Evolutionary conservation across 2,888 invertebrate species (phyloP).

Genomic region (Junonia oenone): DNA sequence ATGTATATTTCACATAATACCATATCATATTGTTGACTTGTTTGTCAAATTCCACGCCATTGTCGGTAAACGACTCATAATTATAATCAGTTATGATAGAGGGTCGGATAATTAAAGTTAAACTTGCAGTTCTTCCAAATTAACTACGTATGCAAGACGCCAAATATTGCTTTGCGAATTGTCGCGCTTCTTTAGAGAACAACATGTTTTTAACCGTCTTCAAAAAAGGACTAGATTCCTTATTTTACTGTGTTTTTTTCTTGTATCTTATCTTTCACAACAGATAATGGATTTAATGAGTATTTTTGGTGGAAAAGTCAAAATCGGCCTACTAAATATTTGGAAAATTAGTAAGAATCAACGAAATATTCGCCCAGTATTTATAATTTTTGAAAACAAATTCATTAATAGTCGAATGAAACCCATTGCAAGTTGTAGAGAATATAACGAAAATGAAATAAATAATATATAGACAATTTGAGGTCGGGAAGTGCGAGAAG

Average conservation of each 20-base stretch:
- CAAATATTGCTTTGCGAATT: background rate
- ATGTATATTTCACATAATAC: conserved; percentile 19
- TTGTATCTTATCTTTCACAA: no score
- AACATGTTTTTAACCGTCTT: background rate
- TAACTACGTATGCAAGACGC: background rate
- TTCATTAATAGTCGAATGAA: no score
- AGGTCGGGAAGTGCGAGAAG: no score
- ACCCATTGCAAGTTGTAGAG: no score
- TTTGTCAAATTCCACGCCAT: conserved; percentile 10
- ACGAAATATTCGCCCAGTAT: no score
- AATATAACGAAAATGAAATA: no score
- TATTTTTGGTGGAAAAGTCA: no score
- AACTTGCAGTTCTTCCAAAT: conserved; percentile 6
- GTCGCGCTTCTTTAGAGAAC: background rate
- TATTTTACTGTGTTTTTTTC: background rate
- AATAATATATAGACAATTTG: no score
- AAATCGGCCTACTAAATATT: no score
- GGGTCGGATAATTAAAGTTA: background rate
- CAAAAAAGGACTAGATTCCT: background rate
- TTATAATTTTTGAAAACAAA: no score
- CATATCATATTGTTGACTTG: conserved; percentile 6
- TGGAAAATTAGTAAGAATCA: no score
- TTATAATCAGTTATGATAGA: conserved; percentile 11
- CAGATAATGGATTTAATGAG: no score
- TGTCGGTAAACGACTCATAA: conserved; percentile 18